A percentile compares a stretch with the other conserved stretches of the same genome.
Conservation (phyloP, 2,797 vertebrate species). For the Poecilia velifera region DNA sequence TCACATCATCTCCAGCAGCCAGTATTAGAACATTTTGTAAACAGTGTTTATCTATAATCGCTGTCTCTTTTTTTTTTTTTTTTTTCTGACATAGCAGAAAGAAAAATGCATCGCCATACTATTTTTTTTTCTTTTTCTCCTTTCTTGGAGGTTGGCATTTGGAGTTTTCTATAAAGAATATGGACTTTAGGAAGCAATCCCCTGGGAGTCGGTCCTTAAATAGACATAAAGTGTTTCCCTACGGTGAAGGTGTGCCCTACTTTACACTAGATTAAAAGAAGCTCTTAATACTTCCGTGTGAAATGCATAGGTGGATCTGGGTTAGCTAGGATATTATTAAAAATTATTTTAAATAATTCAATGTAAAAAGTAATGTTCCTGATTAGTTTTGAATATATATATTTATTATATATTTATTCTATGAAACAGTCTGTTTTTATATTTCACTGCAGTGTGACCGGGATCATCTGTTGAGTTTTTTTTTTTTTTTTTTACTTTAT, state of each 20-base stretch:
- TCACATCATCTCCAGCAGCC: conserved; percentile 74
- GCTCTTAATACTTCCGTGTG: conserved; percentile 53
- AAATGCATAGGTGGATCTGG: background rate
- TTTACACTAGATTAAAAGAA: conserved; percentile 43
- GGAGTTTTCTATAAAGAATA: conserved; percentile 61
- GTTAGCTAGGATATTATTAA: background rate
- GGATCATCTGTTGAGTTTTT: conserved; percentile 1
- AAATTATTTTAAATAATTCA: background rate
- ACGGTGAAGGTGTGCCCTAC: conserved; percentile 58
- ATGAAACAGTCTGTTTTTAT: background rate
- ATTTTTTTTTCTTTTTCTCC: conserved; percentile 22
- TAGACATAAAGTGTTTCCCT: conserved; percentile 61
- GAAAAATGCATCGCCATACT: conserved; percentile 48
- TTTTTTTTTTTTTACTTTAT: conserved; percentile 1
- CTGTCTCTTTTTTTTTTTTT: conserved; percentile 53
- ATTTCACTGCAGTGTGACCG: conserved; percentile 5
- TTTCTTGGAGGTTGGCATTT: conserved; percentile 50
- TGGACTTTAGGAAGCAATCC: conserved; percentile 61
- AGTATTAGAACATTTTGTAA: conserved; percentile 78
- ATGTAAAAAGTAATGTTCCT: background rate
- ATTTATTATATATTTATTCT: conserved; percentile 13
- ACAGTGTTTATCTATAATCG: conserved; percentile 78
- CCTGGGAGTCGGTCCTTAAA: conserved; percentile 62
- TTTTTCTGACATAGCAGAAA: conserved; percentile 61
- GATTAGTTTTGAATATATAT: conserved; percentile 13